Base-by-base conservation (phyloP, 64 coral and sea anemone genomes). In the Pocillopora verrucosa region DNA sequence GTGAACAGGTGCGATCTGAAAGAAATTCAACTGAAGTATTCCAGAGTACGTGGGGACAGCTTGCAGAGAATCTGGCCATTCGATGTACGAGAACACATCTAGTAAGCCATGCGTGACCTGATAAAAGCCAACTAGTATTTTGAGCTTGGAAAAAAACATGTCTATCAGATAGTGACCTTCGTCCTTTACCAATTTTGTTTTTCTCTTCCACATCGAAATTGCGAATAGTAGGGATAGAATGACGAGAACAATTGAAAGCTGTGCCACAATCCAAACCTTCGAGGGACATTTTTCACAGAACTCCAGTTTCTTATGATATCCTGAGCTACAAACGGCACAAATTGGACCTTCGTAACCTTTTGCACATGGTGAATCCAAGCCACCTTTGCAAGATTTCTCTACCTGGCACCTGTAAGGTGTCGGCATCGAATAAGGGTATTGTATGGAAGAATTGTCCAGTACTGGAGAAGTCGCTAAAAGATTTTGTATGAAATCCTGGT, bases 51-150 rank as follows among this genome's bases (percentile, higher is more conserved):
- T 75, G 2, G 65, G 70, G 56, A 91, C 84, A 60, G 60, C 64
- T 15, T 79, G 30, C 35, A 91, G 63, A 2, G 65, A 60, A 11
- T 37, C 57, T 34, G 89, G 89, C 80, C 80, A 82, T 74, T 91
- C 84, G 17, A 91, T 45, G 73, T 85, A 91, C 16, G n/a, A 41
- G 84, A 91, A 91, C 56, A 45, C 89, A 62, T 91, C 65, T 60
- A 91, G 20, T 37, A 82, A 56, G 10, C 80, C 89, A 14, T 74
- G 58, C 16, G 79, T 86, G 1, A 91, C 89, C 38, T 91, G 89
- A 80, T 91, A 91, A 35, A 91, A 91, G 4, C 89, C 89, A 13
- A 91, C 65, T 16, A 91, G 25, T 25, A 91, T 91, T 24, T 91
- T 91, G 4, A 85, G 51, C 19, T 72, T 70, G 9, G 77, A 68